Base-by-base conservation (phyloP, 2,888 invertebrate species). In the Suillia variegata region DNA sequence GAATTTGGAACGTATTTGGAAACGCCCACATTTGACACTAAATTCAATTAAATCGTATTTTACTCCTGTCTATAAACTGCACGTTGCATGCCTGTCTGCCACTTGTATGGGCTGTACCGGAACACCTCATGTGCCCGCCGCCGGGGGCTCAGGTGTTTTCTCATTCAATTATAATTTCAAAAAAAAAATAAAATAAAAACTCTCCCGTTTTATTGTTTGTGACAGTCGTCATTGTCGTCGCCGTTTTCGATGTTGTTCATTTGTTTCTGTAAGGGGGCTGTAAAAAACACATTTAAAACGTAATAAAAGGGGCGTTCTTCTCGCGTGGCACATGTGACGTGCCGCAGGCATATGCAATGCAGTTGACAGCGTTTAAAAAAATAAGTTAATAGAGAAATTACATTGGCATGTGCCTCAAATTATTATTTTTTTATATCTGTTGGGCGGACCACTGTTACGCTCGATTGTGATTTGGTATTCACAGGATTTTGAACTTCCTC, bases 131-230 rank as follows among this genome's bases (percentile, higher is more conserved):
- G 20, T 20, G 45, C 45, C 38, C 51, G 12, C 57, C 58, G 13
- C 17, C 59, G 26, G 38, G 66, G 72, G 64, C 71, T 71, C 76
- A 77, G 76, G 77, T 77, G 74, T 74, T 70, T 60, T 69, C 68
- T 67, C 70, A 70, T 72, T 71, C 76, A 74, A 78, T 77, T 77
- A 77, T 75, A 77, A 74, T 73, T 76, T 72, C 69, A 71, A 74
- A 70, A 68, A 74, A n/a, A n/a, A n/a, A n/a, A n/a, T n/a, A n/a
- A n/a, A n/a, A n/a, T n/a, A n/a, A n/a, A n/a, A n/a, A 57, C 59
- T 45, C 51, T 58, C 38, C 24, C 15, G 33, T 61, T 70, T 70
- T 67, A 74, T 74, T 71, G 72, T 71, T 73, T 71, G 72, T 73
- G 71, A 72, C 74, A 72, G 56, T 59, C 59, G 63, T n/a, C n/a